These are phyloP conservation scores for Formicarius rufipectus DNA, from an alignment of 2,113 vertebrate genomes.

Conservation along the genomic window DNA sequence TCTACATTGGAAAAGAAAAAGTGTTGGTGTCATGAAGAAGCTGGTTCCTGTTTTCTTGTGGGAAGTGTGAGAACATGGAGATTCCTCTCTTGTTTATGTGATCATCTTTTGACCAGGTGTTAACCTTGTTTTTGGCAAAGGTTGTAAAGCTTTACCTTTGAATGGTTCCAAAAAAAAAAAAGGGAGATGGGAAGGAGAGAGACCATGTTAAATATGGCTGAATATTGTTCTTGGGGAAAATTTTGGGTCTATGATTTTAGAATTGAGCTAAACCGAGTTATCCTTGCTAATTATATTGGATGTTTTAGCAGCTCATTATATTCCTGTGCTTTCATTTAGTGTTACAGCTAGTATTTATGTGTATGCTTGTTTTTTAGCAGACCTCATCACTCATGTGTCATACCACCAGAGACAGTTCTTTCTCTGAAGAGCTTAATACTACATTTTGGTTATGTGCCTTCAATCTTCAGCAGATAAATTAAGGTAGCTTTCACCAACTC, in stretches of 20 bases:
- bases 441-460: background rate
- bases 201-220: background rate
- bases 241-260: background rate
- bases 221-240: background rate
- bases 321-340: background rate
- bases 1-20: background rate
- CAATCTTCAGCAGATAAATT: background rate
- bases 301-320: background rate
- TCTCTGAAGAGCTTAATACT: background rate
- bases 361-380: background rate
- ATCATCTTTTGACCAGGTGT: background rate
- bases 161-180: background rate
- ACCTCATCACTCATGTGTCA: background rate
- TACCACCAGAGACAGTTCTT: background rate
- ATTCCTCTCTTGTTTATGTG: background rate
- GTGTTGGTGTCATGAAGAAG: background rate
- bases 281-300: background rate
- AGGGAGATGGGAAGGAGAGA: background rate
- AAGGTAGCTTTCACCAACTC: background rate
- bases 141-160: background rate
- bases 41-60: background rate
- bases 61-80: background rate
- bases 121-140: background rate
- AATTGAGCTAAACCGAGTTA: background rate
- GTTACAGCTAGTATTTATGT: background rate